A percentile compares a stretch with the other conserved stretches of the same genome.
These are phyloP conservation scores for Endomychus coccineus DNA, from an alignment of 2,888 invertebrate genomes.

Conservation along the genomic window DNA sequence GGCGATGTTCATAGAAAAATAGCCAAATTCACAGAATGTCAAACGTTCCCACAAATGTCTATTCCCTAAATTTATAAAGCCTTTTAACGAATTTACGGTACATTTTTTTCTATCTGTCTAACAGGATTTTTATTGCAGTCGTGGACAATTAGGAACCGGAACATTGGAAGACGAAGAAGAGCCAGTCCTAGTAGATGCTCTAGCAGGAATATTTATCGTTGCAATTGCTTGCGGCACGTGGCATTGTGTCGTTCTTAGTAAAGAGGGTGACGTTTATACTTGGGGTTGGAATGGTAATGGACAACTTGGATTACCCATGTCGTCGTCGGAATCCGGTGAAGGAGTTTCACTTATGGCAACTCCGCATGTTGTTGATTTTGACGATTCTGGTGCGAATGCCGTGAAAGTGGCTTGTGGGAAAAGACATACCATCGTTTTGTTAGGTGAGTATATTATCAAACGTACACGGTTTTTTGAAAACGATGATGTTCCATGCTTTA, in stretches of 20 bases:
- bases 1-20: too few species aligned
- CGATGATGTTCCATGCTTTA: too few species aligned
- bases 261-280: conserved; percentile 72
- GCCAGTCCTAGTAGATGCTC: conserved; percentile 62
- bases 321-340: conserved; percentile 35
- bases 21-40: too few species aligned
- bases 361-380: conserved; percentile 48
- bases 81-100: too few species aligned
- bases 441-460: conserved; percentile 48
- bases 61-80: too few species aligned
- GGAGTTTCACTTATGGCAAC: conserved; percentile 43
- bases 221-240: conserved; percentile 76
- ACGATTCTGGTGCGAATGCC: conserved; percentile 35
- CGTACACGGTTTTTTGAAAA: neutral
- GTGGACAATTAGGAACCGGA: conserved; percentile 83
- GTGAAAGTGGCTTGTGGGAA: conserved; percentile 63
- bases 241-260: conserved; percentile 75
- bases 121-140: too few species aligned
- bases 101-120: too few species aligned
- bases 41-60: too few species aligned
- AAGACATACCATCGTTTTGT: conserved; percentile 63
- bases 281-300: conserved; percentile 92
- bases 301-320: conserved; percentile 62
- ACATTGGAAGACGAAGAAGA: conserved; percentile 53
- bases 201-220: conserved; percentile 66